Evolutionary conservation across 2,888 invertebrate genomes (phyloP).

Genomic region (Xiphydria camelus): DNA sequence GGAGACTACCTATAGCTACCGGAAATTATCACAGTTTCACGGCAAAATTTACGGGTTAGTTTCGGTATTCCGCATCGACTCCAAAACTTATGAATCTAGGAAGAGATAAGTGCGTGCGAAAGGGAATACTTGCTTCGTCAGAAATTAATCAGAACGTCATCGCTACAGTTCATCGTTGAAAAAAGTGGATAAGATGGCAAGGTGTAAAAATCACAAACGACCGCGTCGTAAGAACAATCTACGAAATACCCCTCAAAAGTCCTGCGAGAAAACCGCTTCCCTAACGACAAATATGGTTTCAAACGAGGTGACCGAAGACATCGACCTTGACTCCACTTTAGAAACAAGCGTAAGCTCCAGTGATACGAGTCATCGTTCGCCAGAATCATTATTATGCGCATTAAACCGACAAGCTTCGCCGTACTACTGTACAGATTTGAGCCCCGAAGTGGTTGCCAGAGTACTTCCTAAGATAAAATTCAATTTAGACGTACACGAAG

Average conservation of each 20-base stretch:
- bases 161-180: too few relatives aligned
- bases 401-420: slow-evolving; percentile 19
- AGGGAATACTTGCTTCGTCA: too few relatives aligned
- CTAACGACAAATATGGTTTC: slow-evolving; percentile 8
- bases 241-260: slow-evolving; percentile 3
- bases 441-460: slow-evolving; percentile 32
- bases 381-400: slow-evolving; percentile 35
- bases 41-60: too few relatives aligned
- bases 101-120: too few relatives aligned
- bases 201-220: slow-evolving; percentile 19
- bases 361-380: slow-evolving; percentile 24
- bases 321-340: slow-evolving; percentile 10
- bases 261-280: slow-evolving; percentile 12
- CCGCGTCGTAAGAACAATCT: slow-evolving; percentile 10
- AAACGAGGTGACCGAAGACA: slow-evolving; percentile 2
- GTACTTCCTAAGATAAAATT: slow-evolving; percentile 26
- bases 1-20: too few relatives aligned
- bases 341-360: slow-evolving; percentile 9
- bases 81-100: too few relatives aligned
- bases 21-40: too few relatives aligned
- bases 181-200: too few relatives aligned
- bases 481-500: slow-evolving; percentile 35
- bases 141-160: too few relatives aligned
- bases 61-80: too few relatives aligned
- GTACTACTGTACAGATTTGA: slow-evolving; percentile 29